Evolutionary conservation across 2,113 vertebrate species (phyloP).

Genomic region (Apteryx owenii): DNA sequence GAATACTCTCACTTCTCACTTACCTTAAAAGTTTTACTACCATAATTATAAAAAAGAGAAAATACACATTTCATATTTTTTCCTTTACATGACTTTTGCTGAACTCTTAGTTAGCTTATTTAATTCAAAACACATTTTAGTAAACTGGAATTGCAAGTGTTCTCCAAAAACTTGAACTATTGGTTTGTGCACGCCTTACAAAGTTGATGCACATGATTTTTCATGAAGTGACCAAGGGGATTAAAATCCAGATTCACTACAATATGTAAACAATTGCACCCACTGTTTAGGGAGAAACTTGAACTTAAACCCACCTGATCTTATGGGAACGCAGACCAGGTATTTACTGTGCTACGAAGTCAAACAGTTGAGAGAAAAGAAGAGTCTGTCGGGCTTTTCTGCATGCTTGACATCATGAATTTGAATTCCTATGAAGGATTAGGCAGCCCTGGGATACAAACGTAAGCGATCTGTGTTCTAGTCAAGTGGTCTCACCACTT

Average conservation of each 20-base stretch:
- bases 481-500: background rate
- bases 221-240: background rate
- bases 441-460: background rate
- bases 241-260: background rate
- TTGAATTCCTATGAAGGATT: background rate
- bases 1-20: background rate
- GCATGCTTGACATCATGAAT: background rate
- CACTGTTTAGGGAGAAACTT: background rate
- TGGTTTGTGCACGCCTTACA: background rate
- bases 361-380: background rate
- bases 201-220: background rate
- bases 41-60: background rate
- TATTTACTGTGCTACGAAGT: background rate
- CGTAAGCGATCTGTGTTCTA: rapidly evolving
- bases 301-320: background rate
- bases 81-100: background rate
- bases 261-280: background rate
- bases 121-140: background rate
- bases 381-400: background rate
- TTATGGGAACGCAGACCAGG: background rate
- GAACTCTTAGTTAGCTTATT: background rate
- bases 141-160: background rate
- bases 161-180: background rate
- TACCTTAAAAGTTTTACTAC: background rate
- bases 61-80: background rate